Evolutionary conservation across 2,797 vertebrate genomes (phyloP).

Genomic region (Psittacula derbiana): DNA sequence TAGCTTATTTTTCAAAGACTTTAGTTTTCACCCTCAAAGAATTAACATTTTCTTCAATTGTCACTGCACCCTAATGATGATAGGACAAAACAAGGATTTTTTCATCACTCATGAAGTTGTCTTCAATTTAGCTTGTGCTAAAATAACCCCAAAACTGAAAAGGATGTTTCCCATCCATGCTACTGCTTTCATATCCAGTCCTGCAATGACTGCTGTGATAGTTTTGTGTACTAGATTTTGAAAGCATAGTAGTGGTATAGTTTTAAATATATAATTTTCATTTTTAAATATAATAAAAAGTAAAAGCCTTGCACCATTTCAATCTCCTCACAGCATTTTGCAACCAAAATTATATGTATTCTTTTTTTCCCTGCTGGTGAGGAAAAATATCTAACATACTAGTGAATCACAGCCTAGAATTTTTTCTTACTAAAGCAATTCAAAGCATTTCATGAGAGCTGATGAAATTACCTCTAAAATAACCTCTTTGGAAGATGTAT

Average conservation of each 20-base stretch:
- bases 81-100: neutral
- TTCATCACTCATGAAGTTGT: neutral
- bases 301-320: neutral
- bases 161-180: neutral
- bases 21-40: neutral
- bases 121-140: neutral
- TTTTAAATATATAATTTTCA: neutral
- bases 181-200: neutral
- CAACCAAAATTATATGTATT: neutral
- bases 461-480: neutral
- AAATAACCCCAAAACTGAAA: neutral
- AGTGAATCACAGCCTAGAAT: neutral
- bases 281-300: neutral
- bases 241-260: neutral
- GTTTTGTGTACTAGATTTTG: neutral
- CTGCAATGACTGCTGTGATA: neutral
- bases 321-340: neutral
- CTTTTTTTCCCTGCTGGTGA: neutral
- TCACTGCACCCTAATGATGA: neutral
- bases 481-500: neutral
- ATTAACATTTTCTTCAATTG: neutral
- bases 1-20: neutral
- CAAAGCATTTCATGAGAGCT: neutral
- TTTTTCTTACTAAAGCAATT: neutral
- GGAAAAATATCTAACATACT: neutral